Evolutionary conservation across 2,113 vertebrate genomes (phyloP).

Genomic region (Mesitornis unicolor): DNA sequence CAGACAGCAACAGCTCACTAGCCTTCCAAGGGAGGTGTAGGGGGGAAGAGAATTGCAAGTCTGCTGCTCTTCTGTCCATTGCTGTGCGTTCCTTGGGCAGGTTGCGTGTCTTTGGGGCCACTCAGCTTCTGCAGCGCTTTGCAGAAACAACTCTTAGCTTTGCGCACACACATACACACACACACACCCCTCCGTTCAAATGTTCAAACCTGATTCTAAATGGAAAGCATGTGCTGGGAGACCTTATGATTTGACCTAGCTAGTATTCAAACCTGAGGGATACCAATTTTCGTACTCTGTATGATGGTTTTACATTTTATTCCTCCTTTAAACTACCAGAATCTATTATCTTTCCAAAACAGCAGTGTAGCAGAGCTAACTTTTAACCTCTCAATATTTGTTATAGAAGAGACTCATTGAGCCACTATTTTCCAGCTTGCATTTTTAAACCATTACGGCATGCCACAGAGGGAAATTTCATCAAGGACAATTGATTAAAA

Average conservation of each 20-base stretch:
- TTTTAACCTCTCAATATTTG: background rate
- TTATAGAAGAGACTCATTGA: background rate
- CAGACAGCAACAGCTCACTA: background rate
- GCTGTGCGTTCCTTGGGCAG: background rate
- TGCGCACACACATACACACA: fast-evolving
- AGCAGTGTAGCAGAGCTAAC: background rate
- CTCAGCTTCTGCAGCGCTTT: background rate
- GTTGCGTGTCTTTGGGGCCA: background rate
- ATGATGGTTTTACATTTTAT: background rate
- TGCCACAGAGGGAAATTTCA: background rate
- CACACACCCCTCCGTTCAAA: background rate
- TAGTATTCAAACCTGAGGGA: background rate
- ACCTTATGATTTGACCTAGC: background rate
- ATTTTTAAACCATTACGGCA: background rate
- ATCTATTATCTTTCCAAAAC: background rate
- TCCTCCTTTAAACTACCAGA: background rate
- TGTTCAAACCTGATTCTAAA: background rate
- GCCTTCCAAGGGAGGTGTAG: background rate
- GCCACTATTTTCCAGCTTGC: background rate
- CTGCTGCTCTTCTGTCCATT: background rate
- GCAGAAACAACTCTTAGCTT: background rate
- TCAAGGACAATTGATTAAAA: background rate
- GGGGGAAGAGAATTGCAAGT: background rate
- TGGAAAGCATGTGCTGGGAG: background rate
- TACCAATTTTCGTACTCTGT: background rate